Base-by-base conservation (phyloP, 2,113 vertebrate genomes). In the Hippocampus zosterae region DNA sequence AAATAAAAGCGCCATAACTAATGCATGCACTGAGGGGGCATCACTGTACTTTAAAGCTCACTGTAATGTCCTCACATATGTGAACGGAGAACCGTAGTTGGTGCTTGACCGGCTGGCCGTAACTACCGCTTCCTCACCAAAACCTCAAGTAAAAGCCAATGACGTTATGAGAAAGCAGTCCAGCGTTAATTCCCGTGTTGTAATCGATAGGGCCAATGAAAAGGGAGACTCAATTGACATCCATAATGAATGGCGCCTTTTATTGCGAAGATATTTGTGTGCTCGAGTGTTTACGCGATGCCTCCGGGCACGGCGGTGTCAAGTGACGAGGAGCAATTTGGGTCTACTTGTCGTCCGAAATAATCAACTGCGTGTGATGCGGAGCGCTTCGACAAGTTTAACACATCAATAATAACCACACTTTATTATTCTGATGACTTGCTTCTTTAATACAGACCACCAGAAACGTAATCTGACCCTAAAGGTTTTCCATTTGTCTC, bases 231-330 rank as follows among this genome's bases (percentile, higher is more conserved):
- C 66, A 65, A 87, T 81, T 77, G 27, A 73, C 70, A 72, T 83
- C 64, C 83, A 77, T 85, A 83, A 87, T 88, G 78, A 77, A 81
- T 74, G 40, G 7, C 1, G 15, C 15, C 48, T 88, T 68, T 76
- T 37, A 67, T 15, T 69, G 76, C 75, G 25, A 0, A 40, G 42
- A 55, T 67, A 3, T 50, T 33, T 61, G 53, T 42, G 19, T 19
- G 52, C 10, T 19, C 11, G 4, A 12, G 65, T 15, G 29, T 68
- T 56, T 53, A 50, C n/a, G 63, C 27, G 75, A 74, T 16, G 59
- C 72, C 84, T 84, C 61, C 52, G 48, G 70, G 69, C 71, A 29
- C 75, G 79, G 76, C 71, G 84, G 87, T 78, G 85, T 82, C 75
- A 67, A 79, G 37, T 82, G 84, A 79, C 83, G 73, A 79, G 80